Percentiles rank a stretch among this genome's conserved stretches.
Evolutionary conservation across 1,140 invertebrate genomes (phyloP).

Genomic region (Sitobion miscanthi): DNA sequence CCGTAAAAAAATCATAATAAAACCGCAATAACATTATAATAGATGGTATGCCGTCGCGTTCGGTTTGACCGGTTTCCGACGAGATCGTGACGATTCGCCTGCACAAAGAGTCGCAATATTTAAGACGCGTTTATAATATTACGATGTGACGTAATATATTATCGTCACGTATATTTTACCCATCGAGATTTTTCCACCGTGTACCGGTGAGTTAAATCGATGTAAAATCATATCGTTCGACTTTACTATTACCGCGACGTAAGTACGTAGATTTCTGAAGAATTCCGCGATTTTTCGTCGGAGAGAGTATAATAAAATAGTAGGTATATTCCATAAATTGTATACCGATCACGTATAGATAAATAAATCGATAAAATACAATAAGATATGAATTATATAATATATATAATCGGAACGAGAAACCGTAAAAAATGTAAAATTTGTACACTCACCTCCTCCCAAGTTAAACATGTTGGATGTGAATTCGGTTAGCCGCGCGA

Average conservation of each 20-base stretch:
- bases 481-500: neutral
- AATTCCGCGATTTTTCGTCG: neutral
- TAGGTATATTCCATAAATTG: neutral
- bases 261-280: neutral
- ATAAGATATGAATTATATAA: too few relatives aligned
- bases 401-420: neutral
- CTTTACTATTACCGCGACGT: neutral
- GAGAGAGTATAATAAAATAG: neutral
- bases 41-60: neutral
- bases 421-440: neutral
- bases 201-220: neutral
- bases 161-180: neutral
- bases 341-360: neutral
- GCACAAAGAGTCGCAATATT: neutral
- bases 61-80: neutral
- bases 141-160: neutral
- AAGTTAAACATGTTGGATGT: constrained; percentile 41
- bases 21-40: neutral
- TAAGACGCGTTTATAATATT: neutral
- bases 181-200: neutral
- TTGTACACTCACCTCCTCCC: constrained; percentile 37
- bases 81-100: neutral
- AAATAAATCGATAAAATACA: neutral
- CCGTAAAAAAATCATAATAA: neutral
- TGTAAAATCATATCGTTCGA: neutral